A percentile compares a stretch with the other conserved stretches of the same genome.
Conservation (phyloP, 2,797 vertebrate genomes). For the Smutsia gigantea region DNA sequence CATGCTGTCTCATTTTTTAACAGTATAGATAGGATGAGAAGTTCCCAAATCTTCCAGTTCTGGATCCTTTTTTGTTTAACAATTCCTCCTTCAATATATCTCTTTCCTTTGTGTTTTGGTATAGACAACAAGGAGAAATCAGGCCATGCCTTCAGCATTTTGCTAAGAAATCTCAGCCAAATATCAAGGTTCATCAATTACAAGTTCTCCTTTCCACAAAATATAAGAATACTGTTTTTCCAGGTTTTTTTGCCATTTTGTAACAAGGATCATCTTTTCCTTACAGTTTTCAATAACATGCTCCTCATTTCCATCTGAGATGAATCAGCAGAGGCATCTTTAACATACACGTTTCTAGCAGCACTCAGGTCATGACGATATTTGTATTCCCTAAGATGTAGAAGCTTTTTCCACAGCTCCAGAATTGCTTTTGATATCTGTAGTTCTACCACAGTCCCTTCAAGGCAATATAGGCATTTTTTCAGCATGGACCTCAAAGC, state of each 20-base stretch:
- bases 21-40: neutral
- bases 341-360: neutral
- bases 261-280: neutral
- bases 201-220: neutral
- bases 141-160: neutral
- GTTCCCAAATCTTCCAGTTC: neutral
- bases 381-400: neutral
- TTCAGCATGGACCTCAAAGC: neutral
- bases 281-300: neutral
- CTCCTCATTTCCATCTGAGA: neutral
- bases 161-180: neutral
- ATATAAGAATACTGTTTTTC: neutral
- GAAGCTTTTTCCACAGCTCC: neutral
- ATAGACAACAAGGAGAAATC: neutral
- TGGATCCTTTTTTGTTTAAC: neutral
- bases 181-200: neutral
- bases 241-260: neutral
- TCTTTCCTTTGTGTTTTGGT: neutral
- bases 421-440: neutral
- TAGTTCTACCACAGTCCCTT: neutral
- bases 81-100: neutral
- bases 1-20: neutral
- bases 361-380: neutral
- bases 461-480: neutral
- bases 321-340: neutral